Conservation (phyloP, 2,113 vertebrate genomes). For the Rana temporaria region DNA sequence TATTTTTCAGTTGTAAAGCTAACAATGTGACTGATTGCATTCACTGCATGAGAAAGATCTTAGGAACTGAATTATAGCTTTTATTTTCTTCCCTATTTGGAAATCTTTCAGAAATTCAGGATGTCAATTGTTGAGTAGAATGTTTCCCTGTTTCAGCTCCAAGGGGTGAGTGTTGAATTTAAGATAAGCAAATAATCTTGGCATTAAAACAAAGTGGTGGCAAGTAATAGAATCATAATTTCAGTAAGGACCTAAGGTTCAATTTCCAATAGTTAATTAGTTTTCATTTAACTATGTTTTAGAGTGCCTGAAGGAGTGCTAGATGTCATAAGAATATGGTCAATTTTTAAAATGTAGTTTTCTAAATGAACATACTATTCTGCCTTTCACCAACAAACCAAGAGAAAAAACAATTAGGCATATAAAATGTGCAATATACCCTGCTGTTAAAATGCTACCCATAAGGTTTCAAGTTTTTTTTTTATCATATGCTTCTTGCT, state of each 20-base stretch:
- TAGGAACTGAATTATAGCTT: constrained; percentile 46
- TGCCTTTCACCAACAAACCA: background rate
- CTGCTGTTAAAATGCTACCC: too few species aligned
- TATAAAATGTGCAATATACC: too few species aligned
- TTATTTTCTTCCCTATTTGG: constrained; percentile 46
- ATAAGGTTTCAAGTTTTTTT: too few species aligned
- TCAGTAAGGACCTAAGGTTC: constrained; percentile 4
- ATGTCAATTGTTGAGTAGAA: constrained; percentile 27
- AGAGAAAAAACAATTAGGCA: too few species aligned
- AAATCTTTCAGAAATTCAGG: constrained; percentile 44
- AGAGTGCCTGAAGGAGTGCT: background rate
- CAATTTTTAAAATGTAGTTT: too few species aligned
- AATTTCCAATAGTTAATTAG: constrained; percentile 11
- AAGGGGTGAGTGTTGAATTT: constrained; percentile 30
- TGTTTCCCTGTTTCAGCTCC: constrained; percentile 30
- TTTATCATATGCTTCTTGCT: background rate
- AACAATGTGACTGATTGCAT: constrained; percentile 56
- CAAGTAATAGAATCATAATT: constrained; percentile 31
- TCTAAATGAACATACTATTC: background rate
- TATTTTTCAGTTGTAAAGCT: constrained; percentile 52
- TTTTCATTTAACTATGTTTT: background rate
- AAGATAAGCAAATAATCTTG: constrained; percentile 42
- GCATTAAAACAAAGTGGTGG: constrained; percentile 35
- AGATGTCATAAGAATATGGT: background rate
- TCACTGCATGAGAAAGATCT: constrained; percentile 41